Percentiles rank a stretch among this genome's conserved stretches.
Evolutionary conservation across 2,113 vertebrate species (phyloP).

Genomic region (Pomatorhinus ruficollis): DNA sequence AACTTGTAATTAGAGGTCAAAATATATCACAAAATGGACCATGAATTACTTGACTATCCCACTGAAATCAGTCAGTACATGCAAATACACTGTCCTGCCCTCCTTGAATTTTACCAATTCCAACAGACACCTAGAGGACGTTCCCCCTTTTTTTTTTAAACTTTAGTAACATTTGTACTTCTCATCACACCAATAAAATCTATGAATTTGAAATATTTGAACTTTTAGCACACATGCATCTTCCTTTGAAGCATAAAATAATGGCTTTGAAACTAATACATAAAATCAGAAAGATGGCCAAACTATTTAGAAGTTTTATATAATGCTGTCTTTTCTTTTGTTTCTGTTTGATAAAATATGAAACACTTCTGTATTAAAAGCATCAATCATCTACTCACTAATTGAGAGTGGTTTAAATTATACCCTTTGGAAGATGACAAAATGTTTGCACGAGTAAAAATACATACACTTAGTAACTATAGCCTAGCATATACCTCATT

Average conservation of each 20-base stretch:
- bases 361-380: neutral
- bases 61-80: neutral
- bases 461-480: neutral
- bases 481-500: neutral
- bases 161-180: neutral
- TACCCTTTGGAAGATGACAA: neutral
- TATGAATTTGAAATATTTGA: neutral
- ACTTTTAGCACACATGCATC: neutral
- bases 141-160: neutral
- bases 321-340: neutral
- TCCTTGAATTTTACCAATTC: neutral
- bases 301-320: neutral
- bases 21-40: neutral
- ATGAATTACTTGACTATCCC: neutral
- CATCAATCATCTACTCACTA: neutral
- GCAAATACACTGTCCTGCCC: neutral
- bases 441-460: neutral
- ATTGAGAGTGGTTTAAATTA: neutral
- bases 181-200: neutral
- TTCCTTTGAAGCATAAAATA: neutral
- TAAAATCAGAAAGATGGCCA: neutral
- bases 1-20: neutral
- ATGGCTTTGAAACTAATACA: neutral
- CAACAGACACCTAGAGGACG: neutral
- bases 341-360: neutral